phyloP scores from a whole-genome alignment of 2,113 vertebrate genomes.

The Microtus ochrogaster region DNA sequence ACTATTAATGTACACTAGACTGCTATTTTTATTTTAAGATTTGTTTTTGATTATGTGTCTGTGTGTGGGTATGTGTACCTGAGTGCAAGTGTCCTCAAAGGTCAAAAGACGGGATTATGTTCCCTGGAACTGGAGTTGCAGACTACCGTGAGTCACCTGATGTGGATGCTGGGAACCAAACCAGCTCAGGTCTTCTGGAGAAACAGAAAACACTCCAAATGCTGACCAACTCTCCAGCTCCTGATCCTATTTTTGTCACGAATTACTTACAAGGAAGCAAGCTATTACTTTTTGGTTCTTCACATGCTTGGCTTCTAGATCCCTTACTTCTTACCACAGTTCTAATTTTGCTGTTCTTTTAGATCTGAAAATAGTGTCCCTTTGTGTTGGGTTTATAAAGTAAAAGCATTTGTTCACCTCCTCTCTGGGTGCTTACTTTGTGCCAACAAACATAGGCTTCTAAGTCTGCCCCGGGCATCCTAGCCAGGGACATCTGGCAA shows the following conservation, averaged over 20 bases:
- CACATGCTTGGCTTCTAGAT: conserved; percentile 6
- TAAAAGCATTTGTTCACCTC: conserved; percentile 30
- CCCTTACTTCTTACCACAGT: conserved; percentile 11
- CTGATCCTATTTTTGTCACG: not conserved
- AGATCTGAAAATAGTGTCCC: conserved; percentile 48
- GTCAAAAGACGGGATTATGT: not conserved
- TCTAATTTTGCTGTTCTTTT: conserved; percentile 2
- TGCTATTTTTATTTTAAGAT: not conserved
- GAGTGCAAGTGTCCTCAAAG: not conserved
- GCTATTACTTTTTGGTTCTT: conserved; percentile 27
- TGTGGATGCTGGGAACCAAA: not conserved
- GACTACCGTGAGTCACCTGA: not conserved
- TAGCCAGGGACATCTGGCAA: conserved; percentile 4
- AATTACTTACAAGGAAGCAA: conserved; percentile 39
- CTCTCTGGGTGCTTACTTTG: not conserved
- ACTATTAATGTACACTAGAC: conserved; percentile 31
- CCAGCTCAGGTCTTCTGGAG: not conserved
- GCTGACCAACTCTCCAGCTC: not conserved
- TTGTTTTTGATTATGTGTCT: not conserved
- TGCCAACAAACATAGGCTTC: not conserved
- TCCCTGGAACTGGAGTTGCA: not conserved
- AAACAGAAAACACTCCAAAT: not conserved
- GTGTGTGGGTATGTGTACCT: too few species aligned
- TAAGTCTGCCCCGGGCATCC: not conserved
- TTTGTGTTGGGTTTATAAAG: conserved; percentile 32